Base-by-base conservation (phyloP, 1,140 invertebrate genomes). In the Macrotrachela quadricornifera region DNA sequence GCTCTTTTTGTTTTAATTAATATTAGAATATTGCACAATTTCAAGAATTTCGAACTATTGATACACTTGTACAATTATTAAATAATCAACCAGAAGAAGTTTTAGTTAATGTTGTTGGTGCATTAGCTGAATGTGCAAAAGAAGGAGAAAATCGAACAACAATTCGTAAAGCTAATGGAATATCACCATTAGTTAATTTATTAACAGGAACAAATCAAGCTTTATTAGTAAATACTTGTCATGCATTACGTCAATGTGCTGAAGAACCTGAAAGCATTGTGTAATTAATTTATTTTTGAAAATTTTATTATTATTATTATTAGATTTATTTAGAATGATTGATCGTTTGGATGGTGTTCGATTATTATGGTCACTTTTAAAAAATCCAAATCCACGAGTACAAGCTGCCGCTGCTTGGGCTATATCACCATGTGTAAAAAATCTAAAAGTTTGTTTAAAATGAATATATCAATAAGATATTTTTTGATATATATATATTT, bases 291-390 rank as follows among this genome's bases (percentile, higher is more conserved):
- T 10, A 44, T 54, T 14, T 36, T 42, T 14, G 2, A 14, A 41
- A n/a, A 36, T 54, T 16, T 13, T 37, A 21, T 21, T 15, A 21
- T 56, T 38, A 54, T 37, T 38, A 53, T 21, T 49, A 56, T 56
- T 52, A 43, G 15, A 49, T 41, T 55, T 38, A 59, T 62, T 16
- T 59, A 71, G 70, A n/a, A 67, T 70, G 48, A 82, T 91, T 41
- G 84, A 90, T 58, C 75, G 81, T 54, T 63, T 87, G 21, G 88
- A 94, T 68, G 88, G 85, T 1, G 82, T 90, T 0, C 72, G 88
- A 54, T 71, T 92, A 1, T 75, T 91, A 46, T 94, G 88, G 88
- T 91, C 86, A 42, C 10, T 42, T 42, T 42, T 13, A 15, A 42
- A 42, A 4, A 21, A 21, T 21, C n/a, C 11, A 47, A 21, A 47